A percentile compares a stretch with the other conserved stretches of the same genome.
These are phyloP conservation scores for Pheosia tremula DNA, from an alignment of 2,888 invertebrate genomes.

Conservation along the genomic window DNA sequence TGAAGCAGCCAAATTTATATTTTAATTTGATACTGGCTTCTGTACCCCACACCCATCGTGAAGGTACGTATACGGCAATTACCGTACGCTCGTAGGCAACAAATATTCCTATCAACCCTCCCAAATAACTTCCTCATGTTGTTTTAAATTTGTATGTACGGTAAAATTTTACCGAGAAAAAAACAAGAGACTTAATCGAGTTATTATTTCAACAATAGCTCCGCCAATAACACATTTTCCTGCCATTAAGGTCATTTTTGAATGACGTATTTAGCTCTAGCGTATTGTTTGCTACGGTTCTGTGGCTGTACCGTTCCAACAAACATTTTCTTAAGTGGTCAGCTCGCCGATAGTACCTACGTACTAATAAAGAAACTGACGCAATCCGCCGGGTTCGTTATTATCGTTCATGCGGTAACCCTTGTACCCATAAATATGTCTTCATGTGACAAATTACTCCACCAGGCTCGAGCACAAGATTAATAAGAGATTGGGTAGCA, in stretches of 20 bases:
- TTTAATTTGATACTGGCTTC: background rate
- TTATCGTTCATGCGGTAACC: background rate
- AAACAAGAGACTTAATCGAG: background rate
- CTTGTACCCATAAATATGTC: background rate
- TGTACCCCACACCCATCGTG: background rate
- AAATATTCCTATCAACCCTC: background rate
- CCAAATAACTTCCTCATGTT: background rate
- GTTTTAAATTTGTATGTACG: background rate
- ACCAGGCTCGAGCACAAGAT: background rate
- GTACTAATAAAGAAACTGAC: background rate
- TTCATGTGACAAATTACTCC: background rate
- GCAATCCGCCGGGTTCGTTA: background rate
- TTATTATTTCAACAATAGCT: no score
- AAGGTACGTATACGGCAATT: background rate
- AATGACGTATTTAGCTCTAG: no score
- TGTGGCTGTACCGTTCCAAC: no score
- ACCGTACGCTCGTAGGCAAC: background rate
- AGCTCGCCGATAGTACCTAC: background rate
- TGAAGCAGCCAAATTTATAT: background rate
- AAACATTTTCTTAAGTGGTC: no score
- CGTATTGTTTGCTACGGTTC: no score
- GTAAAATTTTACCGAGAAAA: background rate
- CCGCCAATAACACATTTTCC: no score
- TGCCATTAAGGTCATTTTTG: no score
- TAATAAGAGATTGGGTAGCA: slow-evolving; percentile 1